Conservation (phyloP, 2,888 invertebrate genomes). For the Odontothrips loti region DNA sequence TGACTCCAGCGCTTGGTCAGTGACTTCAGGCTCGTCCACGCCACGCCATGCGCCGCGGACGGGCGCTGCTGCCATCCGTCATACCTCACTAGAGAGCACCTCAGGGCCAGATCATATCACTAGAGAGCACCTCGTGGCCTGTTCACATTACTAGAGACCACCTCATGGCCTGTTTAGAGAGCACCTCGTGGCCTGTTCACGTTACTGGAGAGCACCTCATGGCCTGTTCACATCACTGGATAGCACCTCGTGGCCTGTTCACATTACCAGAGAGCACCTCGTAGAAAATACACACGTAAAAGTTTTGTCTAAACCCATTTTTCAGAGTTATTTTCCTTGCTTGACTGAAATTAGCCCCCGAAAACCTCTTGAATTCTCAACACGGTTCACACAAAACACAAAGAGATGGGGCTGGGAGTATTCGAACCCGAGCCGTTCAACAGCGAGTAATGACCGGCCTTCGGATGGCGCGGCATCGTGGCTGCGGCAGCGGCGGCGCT, state of each 20-base stretch:
- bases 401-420: too few species aligned
- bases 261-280: too few species aligned
- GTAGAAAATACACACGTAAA: too few species aligned
- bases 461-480: too few species aligned
- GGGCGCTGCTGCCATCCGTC: neutral
- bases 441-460: too few species aligned
- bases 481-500: too few species aligned
- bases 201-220: neutral
- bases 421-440: too few species aligned
- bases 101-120: neutral
- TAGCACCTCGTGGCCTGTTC: neutral
- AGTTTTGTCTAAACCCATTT: too few species aligned
- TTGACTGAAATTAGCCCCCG: too few species aligned
- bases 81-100: conserved; percentile 9
- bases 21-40: neutral
- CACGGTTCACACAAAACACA: too few species aligned
- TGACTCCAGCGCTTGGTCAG: conserved; percentile 17
- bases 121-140: neutral
- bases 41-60: neutral
- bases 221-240: neutral
- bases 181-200: neutral
- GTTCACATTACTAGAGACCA: neutral
- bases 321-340: too few species aligned
- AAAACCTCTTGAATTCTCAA: too few species aligned
- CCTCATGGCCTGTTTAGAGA: neutral